Evolutionary conservation across 2,113 vertebrate genomes (phyloP).

Genomic region (Numenius arquata): DNA sequence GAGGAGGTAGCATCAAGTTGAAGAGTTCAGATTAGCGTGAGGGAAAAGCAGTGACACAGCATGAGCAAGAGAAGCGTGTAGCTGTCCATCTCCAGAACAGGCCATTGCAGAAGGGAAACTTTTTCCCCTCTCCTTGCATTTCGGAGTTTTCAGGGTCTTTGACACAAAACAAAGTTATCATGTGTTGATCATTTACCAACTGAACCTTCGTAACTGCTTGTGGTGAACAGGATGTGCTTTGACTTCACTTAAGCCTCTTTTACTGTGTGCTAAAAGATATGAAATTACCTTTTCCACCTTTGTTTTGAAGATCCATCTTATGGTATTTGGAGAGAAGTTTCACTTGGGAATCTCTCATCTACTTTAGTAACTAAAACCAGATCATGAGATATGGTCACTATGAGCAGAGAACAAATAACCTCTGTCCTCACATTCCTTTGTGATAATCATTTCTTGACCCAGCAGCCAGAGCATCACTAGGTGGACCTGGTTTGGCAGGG

Average conservation of each 20-base stretch:
- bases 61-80: background rate
- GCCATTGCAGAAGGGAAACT: background rate
- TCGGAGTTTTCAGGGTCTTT: background rate
- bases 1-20: background rate
- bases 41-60: background rate
- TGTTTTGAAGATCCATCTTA: background rate
- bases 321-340: background rate
- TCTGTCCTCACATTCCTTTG: background rate
- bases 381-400: background rate
- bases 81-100: background rate
- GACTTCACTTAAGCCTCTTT: background rate
- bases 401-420: background rate
- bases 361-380: background rate
- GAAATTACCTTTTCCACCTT: background rate
- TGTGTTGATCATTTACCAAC: background rate
- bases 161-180: background rate
- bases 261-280: background rate
- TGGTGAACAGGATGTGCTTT: background rate
- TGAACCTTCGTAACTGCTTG: background rate
- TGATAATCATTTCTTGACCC: background rate
- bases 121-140: background rate
- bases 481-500: too few species aligned
- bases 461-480: background rate
- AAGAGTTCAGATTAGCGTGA: background rate
- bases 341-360: background rate